These are phyloP conservation scores for Tetramorium parvispinum DNA, from an alignment of 1,140 invertebrate genomes.

Conservation along the genomic window DNA sequence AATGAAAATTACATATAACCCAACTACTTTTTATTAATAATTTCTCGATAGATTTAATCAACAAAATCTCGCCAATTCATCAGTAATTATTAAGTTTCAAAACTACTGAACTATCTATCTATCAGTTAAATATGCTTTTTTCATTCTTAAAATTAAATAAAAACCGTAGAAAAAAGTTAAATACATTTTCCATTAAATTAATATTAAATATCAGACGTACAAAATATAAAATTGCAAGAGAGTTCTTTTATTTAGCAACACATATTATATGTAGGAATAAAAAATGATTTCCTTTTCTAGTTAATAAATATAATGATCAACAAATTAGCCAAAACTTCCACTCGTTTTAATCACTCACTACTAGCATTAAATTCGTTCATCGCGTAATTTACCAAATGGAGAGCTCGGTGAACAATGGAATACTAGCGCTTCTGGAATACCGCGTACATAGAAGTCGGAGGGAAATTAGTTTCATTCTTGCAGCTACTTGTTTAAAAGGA, in stretches of 20 bases:
- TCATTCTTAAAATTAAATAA: too few relatives aligned
- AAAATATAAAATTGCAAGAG: too few relatives aligned
- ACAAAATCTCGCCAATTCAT: too few relatives aligned
- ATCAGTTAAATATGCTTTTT: too few relatives aligned
- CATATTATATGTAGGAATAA: too few relatives aligned
- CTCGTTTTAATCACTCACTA: conserved; percentile 9
- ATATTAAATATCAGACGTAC: too few relatives aligned
- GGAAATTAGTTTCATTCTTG: conserved; percentile 62
- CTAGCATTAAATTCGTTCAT: conserved; percentile 1
- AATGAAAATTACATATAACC: background rate
- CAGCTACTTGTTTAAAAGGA: conserved; percentile 59
- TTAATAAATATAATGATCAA: conserved; percentile 1
- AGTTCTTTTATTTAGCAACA: too few relatives aligned
- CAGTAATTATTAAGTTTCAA: too few relatives aligned
- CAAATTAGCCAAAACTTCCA: background rate
- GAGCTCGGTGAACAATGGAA: conserved; percentile 33
- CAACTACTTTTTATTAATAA: background rate
- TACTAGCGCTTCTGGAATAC: conserved; percentile 6
- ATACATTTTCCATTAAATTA: too few relatives aligned
- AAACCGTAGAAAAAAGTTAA: too few relatives aligned
- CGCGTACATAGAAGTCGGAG: conserved; percentile 31
- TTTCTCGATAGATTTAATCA: too few relatives aligned
- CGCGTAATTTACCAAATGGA: conserved; percentile 20
- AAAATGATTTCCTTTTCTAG: background rate
- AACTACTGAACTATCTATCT: too few relatives aligned